Evolutionary conservation across 2,888 invertebrate genomes (phyloP).

Genomic region (Rhagonycha fulva): DNA sequence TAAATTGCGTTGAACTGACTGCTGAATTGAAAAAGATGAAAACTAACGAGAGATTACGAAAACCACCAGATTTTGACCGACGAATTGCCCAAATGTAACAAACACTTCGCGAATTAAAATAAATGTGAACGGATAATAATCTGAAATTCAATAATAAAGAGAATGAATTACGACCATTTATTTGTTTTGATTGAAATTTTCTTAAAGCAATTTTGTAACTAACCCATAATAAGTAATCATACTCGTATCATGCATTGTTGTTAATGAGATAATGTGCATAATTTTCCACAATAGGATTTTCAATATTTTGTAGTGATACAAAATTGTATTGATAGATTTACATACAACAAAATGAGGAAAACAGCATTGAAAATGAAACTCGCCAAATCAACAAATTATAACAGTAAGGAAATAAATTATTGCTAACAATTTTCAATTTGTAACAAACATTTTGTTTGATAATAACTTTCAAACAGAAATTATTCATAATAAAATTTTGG

Average conservation of each 20-base stretch:
- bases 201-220: not conserved
- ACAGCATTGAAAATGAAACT: not conserved
- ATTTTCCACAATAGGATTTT: not conserved
- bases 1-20: too few relatives aligned
- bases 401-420: not conserved
- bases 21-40: too few relatives aligned
- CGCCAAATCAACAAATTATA: not conserved
- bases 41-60: too few relatives aligned
- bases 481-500: not conserved
- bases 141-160: too few relatives aligned
- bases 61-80: too few relatives aligned
- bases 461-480: not conserved
- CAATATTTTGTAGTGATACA: not conserved
- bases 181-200: too few relatives aligned
- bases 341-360: not conserved
- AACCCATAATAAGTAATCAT: not conserved
- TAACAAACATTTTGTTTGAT: not conserved
- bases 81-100: too few relatives aligned
- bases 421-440: not conserved
- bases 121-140: too few relatives aligned
- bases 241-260: not conserved
- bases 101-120: too few relatives aligned
- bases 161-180: too few relatives aligned
- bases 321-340: not conserved
- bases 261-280: not conserved